These are phyloP conservation scores for Folsomia candida DNA, from an alignment of 2,888 invertebrate species.

Conservation along the genomic window DNA sequence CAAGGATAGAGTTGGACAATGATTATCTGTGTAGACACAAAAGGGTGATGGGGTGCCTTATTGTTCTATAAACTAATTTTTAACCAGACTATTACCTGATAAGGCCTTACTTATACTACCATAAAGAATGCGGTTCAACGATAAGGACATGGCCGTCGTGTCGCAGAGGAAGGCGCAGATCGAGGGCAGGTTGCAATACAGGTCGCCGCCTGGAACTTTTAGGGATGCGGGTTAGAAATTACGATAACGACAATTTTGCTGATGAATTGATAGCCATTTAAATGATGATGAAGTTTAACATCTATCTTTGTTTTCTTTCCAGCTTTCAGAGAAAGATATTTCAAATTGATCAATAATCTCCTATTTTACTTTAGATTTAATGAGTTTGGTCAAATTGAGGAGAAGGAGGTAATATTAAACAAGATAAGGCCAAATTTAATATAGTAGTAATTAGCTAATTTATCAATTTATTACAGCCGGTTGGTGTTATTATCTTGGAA, in stretches of 20 bases:
- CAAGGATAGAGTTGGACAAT: no score
- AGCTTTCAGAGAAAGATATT: constrained; percentile 76
- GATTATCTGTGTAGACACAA: no score
- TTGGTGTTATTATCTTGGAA: constrained; percentile 72
- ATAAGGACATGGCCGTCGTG: constrained; percentile 65
- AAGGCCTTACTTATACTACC: no score
- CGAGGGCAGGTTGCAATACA: constrained; percentile 72
- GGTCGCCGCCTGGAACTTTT: constrained; percentile 55
- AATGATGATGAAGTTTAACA: neutral
- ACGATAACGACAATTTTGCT: neutral
- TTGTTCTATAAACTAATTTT: no score
- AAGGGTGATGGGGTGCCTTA: no score
- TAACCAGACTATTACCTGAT: no score
- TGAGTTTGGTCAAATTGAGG: constrained; percentile 65
- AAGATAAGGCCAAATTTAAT: no score
- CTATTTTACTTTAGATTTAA: constrained; percentile 74
- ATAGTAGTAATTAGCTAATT: neutral
- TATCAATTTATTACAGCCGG: constrained; percentile 57
- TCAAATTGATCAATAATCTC: constrained; percentile 71
- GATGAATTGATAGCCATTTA: neutral
- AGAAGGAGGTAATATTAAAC: constrained; percentile 57
- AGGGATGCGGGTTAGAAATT: constrained; percentile 47
- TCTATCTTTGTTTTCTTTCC: constrained; percentile 39
- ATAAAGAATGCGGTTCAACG: constrained; percentile 70
- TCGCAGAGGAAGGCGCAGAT: constrained; percentile 62